These are phyloP conservation scores for Apodemus speciosus DNA, from an alignment of 2,113 vertebrate species.

Conservation along the genomic window DNA sequence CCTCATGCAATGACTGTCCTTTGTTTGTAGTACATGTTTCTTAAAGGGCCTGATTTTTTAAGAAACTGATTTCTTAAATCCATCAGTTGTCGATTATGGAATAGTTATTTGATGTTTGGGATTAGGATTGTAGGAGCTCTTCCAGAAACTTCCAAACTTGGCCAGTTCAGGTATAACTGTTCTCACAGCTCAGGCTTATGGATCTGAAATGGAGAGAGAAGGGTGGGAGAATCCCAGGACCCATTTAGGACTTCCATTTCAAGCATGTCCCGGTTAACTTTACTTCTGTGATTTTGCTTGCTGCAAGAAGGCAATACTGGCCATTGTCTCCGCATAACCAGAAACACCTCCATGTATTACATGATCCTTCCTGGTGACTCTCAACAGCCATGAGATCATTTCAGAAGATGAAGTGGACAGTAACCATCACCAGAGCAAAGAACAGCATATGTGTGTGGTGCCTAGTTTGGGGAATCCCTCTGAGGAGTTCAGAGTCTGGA, in stretches of 20 bases:
- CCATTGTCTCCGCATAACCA: not conserved
- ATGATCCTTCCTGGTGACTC: not conserved
- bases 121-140: not conserved
- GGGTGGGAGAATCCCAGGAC: not conserved
- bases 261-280: not conserved
- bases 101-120: conserved; percentile 4
- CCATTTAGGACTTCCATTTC: not conserved
- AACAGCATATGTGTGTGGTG: not conserved
- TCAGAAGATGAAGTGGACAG: not conserved
- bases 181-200: conserved; percentile 30
- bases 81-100: conserved; percentile 14
- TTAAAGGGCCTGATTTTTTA: not conserved
- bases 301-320: not conserved
- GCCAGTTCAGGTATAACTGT: conserved; percentile 36
- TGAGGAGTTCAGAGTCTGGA: not conserved
- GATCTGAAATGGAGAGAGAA: not conserved
- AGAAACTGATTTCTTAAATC: too few relatives aligned
- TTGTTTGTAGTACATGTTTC: not conserved
- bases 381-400: not conserved
- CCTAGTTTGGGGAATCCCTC: not conserved
- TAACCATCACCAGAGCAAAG: not conserved
- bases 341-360: not conserved
- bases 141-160: conserved; percentile 51
- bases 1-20: not conserved
- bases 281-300: not conserved